phyloP scores from a whole-genome alignment of 2,888 invertebrate species.

The Drosophila conformis region DNA sequence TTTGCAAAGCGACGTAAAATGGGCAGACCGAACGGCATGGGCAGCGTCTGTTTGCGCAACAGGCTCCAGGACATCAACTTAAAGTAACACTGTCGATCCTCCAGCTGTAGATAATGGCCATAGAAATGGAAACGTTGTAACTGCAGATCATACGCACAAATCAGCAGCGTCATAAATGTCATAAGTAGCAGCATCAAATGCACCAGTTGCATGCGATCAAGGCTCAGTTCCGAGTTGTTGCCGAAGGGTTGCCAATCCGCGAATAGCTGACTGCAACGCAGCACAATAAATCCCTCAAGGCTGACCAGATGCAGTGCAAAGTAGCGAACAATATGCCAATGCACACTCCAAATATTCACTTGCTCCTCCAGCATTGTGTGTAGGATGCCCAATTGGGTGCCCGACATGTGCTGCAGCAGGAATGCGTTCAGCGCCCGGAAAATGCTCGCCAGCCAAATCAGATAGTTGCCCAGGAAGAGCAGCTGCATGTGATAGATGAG shows the following conservation, averaged over 20 bases:
- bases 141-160: conserved; percentile 41
- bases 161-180: conserved; percentile 26
- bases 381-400: conserved; percentile 30
- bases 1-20: conserved; percentile 23
- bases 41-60: conserved; percentile 41
- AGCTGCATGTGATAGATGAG: conserved; percentile 49
- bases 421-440: conserved; percentile 54
- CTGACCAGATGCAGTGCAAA: conserved; percentile 48
- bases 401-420: conserved; percentile 42
- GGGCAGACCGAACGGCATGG: conserved; percentile 58
- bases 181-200: conserved; percentile 28
- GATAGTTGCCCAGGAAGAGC: conserved; percentile 58
- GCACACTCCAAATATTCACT: conserved; percentile 27
- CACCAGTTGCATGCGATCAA: conserved; percentile 39
- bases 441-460: conserved; percentile 59
- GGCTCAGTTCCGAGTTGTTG: neutral
- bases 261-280: conserved; percentile 2
- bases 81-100: conserved; percentile 50
- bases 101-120: conserved; percentile 26
- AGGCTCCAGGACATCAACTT: conserved; percentile 51
- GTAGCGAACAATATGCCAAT: conserved; percentile 43
- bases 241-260: neutral
- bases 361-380: conserved; percentile 41
- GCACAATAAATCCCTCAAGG: conserved; percentile 32
- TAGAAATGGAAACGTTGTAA: conserved; percentile 40